These are phyloP conservation scores for Troilus luridus DNA, from an alignment of 2,888 invertebrate species.

Conservation along the genomic window DNA sequence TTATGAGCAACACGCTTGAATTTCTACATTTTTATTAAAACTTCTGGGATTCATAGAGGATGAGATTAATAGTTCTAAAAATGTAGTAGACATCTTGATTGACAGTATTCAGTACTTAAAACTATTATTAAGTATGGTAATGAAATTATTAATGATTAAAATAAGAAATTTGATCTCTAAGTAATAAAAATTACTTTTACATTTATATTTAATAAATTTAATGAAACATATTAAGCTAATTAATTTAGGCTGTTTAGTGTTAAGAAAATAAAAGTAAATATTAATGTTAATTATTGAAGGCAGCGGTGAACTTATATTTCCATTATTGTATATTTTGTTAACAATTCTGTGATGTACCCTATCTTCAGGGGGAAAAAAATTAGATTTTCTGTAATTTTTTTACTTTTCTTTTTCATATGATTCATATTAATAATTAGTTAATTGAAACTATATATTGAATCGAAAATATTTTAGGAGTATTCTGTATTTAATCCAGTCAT, in stretches of 20 bases:
- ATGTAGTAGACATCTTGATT: neutral
- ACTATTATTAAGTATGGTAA: neutral
- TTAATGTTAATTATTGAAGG: too few relatives aligned
- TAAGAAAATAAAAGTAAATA: neutral
- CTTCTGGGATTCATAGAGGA: neutral
- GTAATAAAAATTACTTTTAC: neutral
- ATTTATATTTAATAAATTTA: neutral
- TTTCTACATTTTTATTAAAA: neutral
- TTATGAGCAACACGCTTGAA: constrained; percentile 37
- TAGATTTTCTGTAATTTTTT: too few relatives aligned
- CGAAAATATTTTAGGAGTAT: too few relatives aligned
- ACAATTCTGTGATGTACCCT: too few relatives aligned
- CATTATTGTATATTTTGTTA: too few relatives aligned
- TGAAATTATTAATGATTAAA: neutral
- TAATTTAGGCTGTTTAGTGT: neutral
- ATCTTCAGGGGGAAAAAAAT: too few relatives aligned
- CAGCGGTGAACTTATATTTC: too few relatives aligned
- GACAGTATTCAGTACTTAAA: neutral
- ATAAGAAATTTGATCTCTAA: neutral
- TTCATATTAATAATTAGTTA: too few relatives aligned
- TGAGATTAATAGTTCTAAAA: neutral
- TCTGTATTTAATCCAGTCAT: too few relatives aligned
- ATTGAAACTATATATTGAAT: too few relatives aligned
- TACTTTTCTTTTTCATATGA: too few relatives aligned
- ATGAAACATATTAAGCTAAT: neutral